Conservation (phyloP, 1,140 invertebrate genomes). For the Uloborus diversus region DNA sequence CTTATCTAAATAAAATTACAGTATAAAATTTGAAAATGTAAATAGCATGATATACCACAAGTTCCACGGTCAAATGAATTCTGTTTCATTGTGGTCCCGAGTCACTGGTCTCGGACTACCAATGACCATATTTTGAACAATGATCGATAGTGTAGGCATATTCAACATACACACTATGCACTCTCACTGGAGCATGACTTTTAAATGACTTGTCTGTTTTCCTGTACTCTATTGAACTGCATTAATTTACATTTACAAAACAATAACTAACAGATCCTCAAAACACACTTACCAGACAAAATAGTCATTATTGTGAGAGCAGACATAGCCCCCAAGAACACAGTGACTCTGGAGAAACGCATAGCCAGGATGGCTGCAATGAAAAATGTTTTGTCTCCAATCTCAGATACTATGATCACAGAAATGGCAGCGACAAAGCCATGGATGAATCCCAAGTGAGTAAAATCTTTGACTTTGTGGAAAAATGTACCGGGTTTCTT, state of each 20-base stretch:
- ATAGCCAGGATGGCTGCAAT: constrained; percentile 99
- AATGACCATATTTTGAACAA: too few relatives aligned
- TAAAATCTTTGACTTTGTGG: constrained; percentile 21
- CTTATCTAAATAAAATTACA: too few relatives aligned
- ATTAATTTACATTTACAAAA: not conserved
- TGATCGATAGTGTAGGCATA: too few relatives aligned
- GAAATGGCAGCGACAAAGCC: constrained; percentile 94
- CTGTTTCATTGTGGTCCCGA: too few relatives aligned
- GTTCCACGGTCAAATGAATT: too few relatives aligned
- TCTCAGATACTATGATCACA: constrained; percentile 96
- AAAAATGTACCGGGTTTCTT: constrained; percentile 43
- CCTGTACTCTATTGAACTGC: too few relatives aligned
- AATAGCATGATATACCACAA: too few relatives aligned
- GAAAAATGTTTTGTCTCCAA: constrained; percentile 99
- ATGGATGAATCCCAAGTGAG: constrained; percentile 81
- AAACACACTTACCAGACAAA: constrained; percentile 72
- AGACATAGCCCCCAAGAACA: constrained; percentile 91
- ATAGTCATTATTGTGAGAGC: constrained; percentile 96
- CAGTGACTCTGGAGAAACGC: constrained; percentile 91
- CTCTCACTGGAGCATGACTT: too few relatives aligned
- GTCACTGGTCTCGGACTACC: too few relatives aligned
- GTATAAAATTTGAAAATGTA: too few relatives aligned
- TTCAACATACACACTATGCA: too few relatives aligned
- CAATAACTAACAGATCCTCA: not conserved
- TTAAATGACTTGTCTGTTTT: too few relatives aligned